Conservation (phyloP, 2,888 invertebrate genomes). For the Pycnomerus fuliginosus region DNA sequence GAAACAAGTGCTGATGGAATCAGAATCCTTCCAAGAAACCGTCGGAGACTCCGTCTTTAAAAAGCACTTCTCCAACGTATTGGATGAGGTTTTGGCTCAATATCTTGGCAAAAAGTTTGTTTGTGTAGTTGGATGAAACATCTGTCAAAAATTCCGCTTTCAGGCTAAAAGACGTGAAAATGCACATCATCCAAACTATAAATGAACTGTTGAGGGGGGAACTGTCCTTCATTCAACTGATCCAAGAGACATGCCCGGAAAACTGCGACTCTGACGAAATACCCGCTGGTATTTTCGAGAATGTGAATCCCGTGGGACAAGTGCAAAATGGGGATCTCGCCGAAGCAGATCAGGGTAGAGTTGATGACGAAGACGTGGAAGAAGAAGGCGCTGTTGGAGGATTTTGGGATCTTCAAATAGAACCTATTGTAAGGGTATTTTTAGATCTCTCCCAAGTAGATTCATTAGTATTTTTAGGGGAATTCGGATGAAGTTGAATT, state of each 20-base stretch:
- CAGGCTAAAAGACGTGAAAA: constrained; percentile 43
- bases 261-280: constrained; percentile 21
- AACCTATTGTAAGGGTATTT: not conserved
- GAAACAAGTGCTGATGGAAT: constrained; percentile 55
- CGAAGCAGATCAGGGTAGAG: constrained; percentile 77
- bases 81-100: constrained; percentile 51
- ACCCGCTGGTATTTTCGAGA: constrained; percentile 5
- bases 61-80: constrained; percentile 51
- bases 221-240: constrained; percentile 45
- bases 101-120: constrained; percentile 53
- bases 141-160: constrained; percentile 17
- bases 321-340: constrained; percentile 72
- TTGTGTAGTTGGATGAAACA: constrained; percentile 5
- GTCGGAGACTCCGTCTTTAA: constrained; percentile 50
- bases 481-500: constrained; percentile 23
- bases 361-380: constrained; percentile 46
- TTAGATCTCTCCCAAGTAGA: not conserved
- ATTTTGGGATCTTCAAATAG: constrained; percentile 30
- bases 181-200: constrained; percentile 42
- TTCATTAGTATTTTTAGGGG: constrained; percentile 29
- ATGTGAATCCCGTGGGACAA: constrained; percentile 36
- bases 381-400: constrained; percentile 53
- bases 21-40: constrained; percentile 45
- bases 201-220: constrained; percentile 44
- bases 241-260: constrained; percentile 43